Evolutionary conservation across 2,797 vertebrate genomes (phyloP).

Genomic region (Australoheros facetus): DNA sequence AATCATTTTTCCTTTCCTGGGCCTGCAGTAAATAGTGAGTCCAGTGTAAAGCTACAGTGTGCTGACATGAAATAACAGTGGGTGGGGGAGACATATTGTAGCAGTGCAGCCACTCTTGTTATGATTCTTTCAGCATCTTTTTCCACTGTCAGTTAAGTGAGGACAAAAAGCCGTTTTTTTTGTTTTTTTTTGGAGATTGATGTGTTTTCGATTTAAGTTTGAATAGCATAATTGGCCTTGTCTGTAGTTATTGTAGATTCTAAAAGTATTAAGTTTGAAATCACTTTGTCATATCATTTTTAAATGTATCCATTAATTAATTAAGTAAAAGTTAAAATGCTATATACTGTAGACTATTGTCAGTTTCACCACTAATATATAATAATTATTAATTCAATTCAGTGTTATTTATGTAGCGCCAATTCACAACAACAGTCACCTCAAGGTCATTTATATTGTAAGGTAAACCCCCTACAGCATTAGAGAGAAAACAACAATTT

Average conservation of each 20-base stretch:
- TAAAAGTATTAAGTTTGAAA: not conserved
- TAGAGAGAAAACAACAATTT: too few species aligned
- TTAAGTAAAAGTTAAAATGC: not conserved
- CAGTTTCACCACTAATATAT: too few species aligned
- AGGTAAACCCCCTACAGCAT: too few species aligned
- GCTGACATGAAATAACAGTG: not conserved
- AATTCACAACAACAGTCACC: too few species aligned
- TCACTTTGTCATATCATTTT: not conserved
- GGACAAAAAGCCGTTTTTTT: not conserved
- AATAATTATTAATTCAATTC: too few species aligned
- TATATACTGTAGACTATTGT: not conserved
- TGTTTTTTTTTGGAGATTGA: not conserved
- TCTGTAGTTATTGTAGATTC: not conserved
- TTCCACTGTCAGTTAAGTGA: not conserved
- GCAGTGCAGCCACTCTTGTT: not conserved
- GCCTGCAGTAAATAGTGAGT: not conserved
- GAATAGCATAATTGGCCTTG: not conserved
- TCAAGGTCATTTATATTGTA: too few species aligned
- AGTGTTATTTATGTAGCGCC: too few species aligned
- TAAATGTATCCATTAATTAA: not conserved
- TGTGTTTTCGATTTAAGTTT: not conserved
- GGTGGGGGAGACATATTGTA: not conserved
- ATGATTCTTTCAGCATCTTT: not conserved
- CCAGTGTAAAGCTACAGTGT: not conserved
- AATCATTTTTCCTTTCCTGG: slow-evolving; percentile 16